Base-by-base conservation (phyloP, 2,888 invertebrate genomes). In the Xestoiulus laeticollis region DNA sequence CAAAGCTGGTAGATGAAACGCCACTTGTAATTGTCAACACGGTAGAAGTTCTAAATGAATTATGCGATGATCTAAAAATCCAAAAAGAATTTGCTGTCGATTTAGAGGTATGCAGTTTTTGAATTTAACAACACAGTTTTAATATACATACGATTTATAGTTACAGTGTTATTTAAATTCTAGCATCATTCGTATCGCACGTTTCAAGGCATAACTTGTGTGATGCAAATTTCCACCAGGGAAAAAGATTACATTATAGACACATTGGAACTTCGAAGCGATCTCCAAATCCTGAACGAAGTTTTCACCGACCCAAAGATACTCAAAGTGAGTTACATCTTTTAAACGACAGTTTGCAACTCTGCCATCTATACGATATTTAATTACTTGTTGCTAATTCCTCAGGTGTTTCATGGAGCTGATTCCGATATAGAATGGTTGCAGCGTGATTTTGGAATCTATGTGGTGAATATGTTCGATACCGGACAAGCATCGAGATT, bases 381-480 rank as follows among this genome's bases (percentile, higher is more conserved):
- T 59, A 3, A n/a, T 38, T 3, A 44, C 30, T 44, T 43, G 4
- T 85, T 44, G 2, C 44, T 43, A 19, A 33, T 22, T 85, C 19
- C 22, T 19, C 91, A 96, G 96, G 94, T 98, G 6, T 95, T 99
- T 90, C 99, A 99, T 91, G 99, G 99, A 14, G 96, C 97, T 0
- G 95, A 96, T 88, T 93, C 91, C 89, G 99, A 99, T 91, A 94
- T 99, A 26, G 93, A 95, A 48, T 99, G 99, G 99, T 93, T 99
- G 44, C 99, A 99, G 92, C 94, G 98, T 22, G 99, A 99, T 93
- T 95, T 99, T 88, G 96, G 98, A 0, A 91, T 99, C 1, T 99
- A 99, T 91, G 93, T 99, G 2, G 98, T 99, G 0, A 98, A 99
- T 90, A 94, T 99, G 95, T 99, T 99, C 91, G 99, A 99, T 92